Conservation (phyloP, 2,113 vertebrate species). For the Periophthalmodon schlosseri region DNA sequence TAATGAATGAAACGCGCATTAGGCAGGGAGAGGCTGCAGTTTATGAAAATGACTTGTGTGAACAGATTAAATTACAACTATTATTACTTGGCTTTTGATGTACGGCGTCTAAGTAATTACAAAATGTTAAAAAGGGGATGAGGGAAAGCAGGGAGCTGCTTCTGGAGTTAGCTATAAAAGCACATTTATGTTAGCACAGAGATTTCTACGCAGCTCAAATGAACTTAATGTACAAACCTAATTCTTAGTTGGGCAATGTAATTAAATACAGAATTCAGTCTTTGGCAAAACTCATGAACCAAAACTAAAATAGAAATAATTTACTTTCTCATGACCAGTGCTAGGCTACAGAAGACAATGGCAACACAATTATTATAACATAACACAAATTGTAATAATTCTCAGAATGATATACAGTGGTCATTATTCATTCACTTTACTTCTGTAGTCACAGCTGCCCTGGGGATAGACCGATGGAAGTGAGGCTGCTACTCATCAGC, state of each 20-base stretch:
- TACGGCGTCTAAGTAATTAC: conserved; percentile 96
- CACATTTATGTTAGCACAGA: conserved; percentile 76
- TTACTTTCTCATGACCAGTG: neutral
- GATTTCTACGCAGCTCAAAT: conserved; percentile 79
- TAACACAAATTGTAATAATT: too few species aligned
- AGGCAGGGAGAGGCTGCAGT: conserved; percentile 87
- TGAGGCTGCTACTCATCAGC: too few species aligned
- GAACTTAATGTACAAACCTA: conserved; percentile 62
- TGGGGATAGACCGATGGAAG: too few species aligned
- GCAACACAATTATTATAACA: neutral
- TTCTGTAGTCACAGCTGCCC: too few species aligned
- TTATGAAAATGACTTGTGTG: conserved; percentile 96
- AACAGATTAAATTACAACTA: conserved; percentile 99
- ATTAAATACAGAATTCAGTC: neutral
- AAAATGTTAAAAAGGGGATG: conserved; percentile 78
- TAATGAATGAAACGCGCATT: conserved; percentile 96
- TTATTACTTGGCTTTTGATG: conserved; percentile 98
- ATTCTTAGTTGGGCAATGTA: neutral
- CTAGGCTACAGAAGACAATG: neutral
- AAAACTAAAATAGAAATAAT: neutral
- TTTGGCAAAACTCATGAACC: neutral
- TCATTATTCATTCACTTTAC: too few species aligned
- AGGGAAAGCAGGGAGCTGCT: conserved; percentile 77
- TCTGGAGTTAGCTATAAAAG: conserved; percentile 78
- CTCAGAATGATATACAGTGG: too few species aligned